Base-by-base conservation (phyloP, 2,797 vertebrate genomes). In the Lepilemur septentrionalis region DNA sequence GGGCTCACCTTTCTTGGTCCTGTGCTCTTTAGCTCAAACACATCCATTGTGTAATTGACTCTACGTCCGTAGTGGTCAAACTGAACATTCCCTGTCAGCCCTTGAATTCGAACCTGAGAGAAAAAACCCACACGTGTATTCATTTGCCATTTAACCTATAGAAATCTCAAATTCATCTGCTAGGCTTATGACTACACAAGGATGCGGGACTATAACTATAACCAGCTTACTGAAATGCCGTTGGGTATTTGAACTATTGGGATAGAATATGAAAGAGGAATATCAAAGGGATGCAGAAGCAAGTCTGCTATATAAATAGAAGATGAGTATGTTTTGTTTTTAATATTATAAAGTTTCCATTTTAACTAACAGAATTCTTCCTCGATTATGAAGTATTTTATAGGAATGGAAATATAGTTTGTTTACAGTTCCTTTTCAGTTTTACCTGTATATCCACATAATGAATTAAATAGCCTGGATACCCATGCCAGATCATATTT, bases 41-140 rank as follows among this genome's bases (percentile, higher is more conserved):
- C 99, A 80, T 99, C 99, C 99, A 99, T 99, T 52, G 99, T 99
- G 69, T 99, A 99, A 98, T 99, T 99, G 89, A 99, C 99, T 98
- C 99, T 99, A 46, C 99, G 99, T 70, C 99, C 99, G 0, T 99
- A 99, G 97, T 99, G 99, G 97, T 99, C 99, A 97, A 99, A 99
- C 97, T 99, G 99, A 97, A 99, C 99, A 15, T 99, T 99, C 76
- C 99, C 99, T 1, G 99, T 99, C 93, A 99, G 98, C 28, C 99
- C 99, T 97, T 99, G 99, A 98, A 99, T 99, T 97, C 99, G 99
- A 97, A 99, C 99, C 99, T 99, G 98, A 94, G 97, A 50, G 18
- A 91, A 73, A 92, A 76, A 91, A 92, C 25, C 25, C 38, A 97
- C 7, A 38, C 46, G 88, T 61, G 69, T 55, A 80, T 75, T 84